Base-by-base conservation (phyloP, 2,113 vertebrate genomes). In the Lethenteron camtschaticum region DNA sequence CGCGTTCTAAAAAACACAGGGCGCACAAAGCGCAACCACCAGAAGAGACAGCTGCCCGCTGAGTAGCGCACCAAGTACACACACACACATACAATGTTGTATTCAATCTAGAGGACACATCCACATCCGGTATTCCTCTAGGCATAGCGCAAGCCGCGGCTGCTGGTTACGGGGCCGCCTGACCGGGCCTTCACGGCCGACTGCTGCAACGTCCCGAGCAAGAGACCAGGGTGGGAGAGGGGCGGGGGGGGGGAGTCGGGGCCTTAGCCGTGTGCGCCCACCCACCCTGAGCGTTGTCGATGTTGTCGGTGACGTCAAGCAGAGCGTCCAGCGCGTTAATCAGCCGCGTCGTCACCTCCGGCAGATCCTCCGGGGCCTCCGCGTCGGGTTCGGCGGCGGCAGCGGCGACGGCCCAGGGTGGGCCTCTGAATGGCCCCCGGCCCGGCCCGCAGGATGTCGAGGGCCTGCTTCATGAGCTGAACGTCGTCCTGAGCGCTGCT, bases 261-360 rank as follows among this genome's bases (percentile, higher is more conserved):
- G 41, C 41, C 41, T 41, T 41, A 41, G 41, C 41, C 41, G 41
- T 41, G 41, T 41, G 41, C 41, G 0, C 76, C 56, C 73, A 0
- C 76, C 56, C 73, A 90, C 88, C 89, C 83, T 86, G 77, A 0
- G 89, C 87, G 3, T 92, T 90, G 79, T 92, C 89, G 75, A 92
- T 78, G 73, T 89, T 90, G 73, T 90, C 89, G 73, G 86, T 90
- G 72, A 90, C 76, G 63, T 92, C 87, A 0, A 85, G 84, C 70
- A 92, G 77, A 14, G 84, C 56, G 74, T 89, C 86, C 70, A 92
- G 79, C 4, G 83, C 86, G 0, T 74, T 66, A n/a, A 16, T 24
- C 63, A 16, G 63, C 63, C 63, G n/a, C 24, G n/a, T n/a, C 9
- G 24, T 24, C 63, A n/a, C n/a, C 63, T 66, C 63, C 24, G n/a